Evolutionary conservation across 2,797 vertebrate genomes (phyloP), one percentile per base, ranked within the genome.

Genomic region (Melanotaenia pygmaea): DNA sequence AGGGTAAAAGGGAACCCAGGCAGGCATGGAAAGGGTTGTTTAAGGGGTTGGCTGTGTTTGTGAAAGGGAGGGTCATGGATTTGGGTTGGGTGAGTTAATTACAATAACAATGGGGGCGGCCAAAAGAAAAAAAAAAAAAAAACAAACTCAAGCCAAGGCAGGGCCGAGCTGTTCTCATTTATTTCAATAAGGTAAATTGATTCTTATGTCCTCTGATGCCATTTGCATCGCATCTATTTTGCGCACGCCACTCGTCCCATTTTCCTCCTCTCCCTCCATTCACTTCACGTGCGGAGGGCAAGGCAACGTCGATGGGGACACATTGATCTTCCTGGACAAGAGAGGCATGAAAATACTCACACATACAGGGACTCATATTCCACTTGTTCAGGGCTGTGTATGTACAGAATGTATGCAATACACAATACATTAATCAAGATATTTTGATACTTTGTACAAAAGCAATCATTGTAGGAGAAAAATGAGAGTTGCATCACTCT

Each of bases 171-270:
- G 77, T 87, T 88, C 93, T 94, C 92, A 93, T 95, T 94, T 94
- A 90, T 95, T 95, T 94, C 92, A 93, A 93, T 94, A 94, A 94
- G 86, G 81, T 92, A 92, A 95, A 94, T 94, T 94, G 93, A 94
- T 94, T 94, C 89, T 79, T 51, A 80, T 89, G 92, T 94, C 91
- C 91, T 93, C 81, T 89, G 83, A 74, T 91, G 89, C 84, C 88
- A 92, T 93, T 93, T 91, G 88, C 92, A 91, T 93, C 76, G 77
- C 87, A 91, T 93, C 91, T 87, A 91, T 93, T 94, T 93, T 92
- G 89, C 20, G 79, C 59, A 67, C 73, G 34, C 75, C 85, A 85
- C 86, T 82, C 70, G 60, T 70, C 83, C 87, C 76, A 47, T 79
- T 77, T 79, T 77, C 72, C 79, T 75, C 79, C 60, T 20, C 74